phyloP scores from a whole-genome alignment of 2,888 invertebrate genomes.

The Girardia tigrina region DNA sequence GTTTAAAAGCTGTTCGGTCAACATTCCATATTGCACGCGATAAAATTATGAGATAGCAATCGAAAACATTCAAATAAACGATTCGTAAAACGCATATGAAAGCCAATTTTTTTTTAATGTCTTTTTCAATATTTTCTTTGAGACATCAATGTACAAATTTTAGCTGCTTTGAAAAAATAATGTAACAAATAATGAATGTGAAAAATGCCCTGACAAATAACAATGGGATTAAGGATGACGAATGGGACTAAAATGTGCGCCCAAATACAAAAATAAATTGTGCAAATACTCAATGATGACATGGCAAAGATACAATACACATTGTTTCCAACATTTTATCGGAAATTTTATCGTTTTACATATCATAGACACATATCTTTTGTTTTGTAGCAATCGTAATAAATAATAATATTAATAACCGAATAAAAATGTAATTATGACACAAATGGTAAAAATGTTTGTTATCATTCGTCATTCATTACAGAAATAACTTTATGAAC shows the following conservation, averaged over 20 bases:
- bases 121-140: not conserved
- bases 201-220: not conserved
- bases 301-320: not conserved
- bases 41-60: not conserved
- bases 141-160: not conserved
- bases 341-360: no score
- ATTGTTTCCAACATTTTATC: no score
- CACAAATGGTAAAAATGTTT: no score
- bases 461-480: no score
- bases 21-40: not conserved
- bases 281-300: not conserved
- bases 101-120: not conserved
- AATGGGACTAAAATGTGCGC: not conserved
- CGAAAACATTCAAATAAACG: no score
- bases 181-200: not conserved
- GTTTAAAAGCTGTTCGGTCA: not conserved
- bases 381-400: no score
- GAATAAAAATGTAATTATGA: no score
- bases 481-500: no score
- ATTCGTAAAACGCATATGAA: not conserved
- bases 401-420: no score
- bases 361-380: no score
- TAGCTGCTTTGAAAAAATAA: not conserved
- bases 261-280: not conserved
- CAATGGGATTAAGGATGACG: not conserved